A percentile compares a stretch with the other conserved stretches of the same genome.
Evolutionary conservation across 2,888 invertebrate species (phyloP).

Genomic region (Heliconius ethilla): DNA sequence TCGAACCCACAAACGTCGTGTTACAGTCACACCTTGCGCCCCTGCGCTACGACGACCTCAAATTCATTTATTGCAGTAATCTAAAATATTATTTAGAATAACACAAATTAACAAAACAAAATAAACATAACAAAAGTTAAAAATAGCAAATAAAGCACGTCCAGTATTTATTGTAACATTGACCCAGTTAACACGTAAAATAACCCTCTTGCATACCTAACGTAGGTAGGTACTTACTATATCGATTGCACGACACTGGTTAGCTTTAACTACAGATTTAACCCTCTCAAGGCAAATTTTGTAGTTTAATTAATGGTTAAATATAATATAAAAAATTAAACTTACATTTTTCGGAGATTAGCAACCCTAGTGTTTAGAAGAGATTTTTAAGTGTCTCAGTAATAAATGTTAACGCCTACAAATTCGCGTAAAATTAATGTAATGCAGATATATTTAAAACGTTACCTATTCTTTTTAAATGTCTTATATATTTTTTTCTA

Average conservation of each 20-base stretch:
- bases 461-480: no score
- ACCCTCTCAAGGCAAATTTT: conserved; percentile 24
- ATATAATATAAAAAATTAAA: neutral
- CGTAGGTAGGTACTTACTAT: conserved; percentile 26
- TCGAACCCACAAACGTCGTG: no score
- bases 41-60: no score
- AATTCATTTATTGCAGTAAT: neutral
- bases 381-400: neutral
- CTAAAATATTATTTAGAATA: neutral
- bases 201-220: conserved; percentile 44
- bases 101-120: neutral
- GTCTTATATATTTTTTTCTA: no score
- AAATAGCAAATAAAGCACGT: conserved; percentile 15
- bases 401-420: neutral
- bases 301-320: neutral
- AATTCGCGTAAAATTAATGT: neutral
- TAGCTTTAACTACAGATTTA: conserved; percentile 31
- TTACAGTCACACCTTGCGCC: no score
- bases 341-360: no score
- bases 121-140: conserved; percentile 6
- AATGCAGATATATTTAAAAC: neutral
- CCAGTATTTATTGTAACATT: conserved; percentile 35
- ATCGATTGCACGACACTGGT: conserved; percentile 43
- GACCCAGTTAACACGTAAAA: conserved; percentile 41
- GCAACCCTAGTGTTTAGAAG: no score